Evolutionary conservation across 1,140 invertebrate genomes (phyloP).

Genomic region (Calephelis nemesis): DNA sequence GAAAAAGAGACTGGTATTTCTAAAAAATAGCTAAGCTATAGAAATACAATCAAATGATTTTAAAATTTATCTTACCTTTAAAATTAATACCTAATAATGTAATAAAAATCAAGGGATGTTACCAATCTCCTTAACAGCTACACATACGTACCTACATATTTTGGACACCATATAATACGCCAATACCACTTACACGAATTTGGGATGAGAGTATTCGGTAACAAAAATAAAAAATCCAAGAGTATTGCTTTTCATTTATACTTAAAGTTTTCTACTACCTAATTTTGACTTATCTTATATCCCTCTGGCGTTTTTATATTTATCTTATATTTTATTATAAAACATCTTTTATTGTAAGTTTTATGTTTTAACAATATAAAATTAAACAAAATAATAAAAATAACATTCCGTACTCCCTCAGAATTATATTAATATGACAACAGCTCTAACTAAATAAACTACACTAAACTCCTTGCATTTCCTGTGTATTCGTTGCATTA

Average conservation of each 20-base stretch:
- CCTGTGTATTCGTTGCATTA: slow-evolving; percentile 51
- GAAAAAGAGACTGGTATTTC: slow-evolving; percentile 18
- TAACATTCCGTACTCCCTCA: slow-evolving; percentile 33
- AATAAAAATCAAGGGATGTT: not conserved
- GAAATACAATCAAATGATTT: not conserved
- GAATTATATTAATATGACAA: slow-evolving; percentile 38
- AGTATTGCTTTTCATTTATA: slow-evolving; percentile 77
- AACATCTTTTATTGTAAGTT: slow-evolving; percentile 25
- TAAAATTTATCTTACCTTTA: not conserved
- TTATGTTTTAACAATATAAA: slow-evolving; percentile 40
- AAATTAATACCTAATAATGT: not conserved
- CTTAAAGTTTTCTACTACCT: slow-evolving; percentile 73
- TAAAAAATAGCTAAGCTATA: slow-evolving; percentile 4
- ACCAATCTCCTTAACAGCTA: slow-evolving; percentile 24
- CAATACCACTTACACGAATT: slow-evolving; percentile 33
- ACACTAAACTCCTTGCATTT: slow-evolving; percentile 34
- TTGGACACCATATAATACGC: slow-evolving; percentile 12
- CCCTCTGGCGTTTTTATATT: slow-evolving; percentile 60
- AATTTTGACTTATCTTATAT: slow-evolving; percentile 65
- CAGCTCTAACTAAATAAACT: slow-evolving; percentile 53
- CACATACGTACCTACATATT: slow-evolving; percentile 9
- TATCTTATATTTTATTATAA: slow-evolving; percentile 15
- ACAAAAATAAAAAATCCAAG: slow-evolving; percentile 68
- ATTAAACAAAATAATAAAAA: slow-evolving; percentile 37
- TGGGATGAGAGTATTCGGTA: slow-evolving; percentile 63